phyloP scores from a whole-genome alignment of 2,888 invertebrate species.

The Antitype chi region DNA sequence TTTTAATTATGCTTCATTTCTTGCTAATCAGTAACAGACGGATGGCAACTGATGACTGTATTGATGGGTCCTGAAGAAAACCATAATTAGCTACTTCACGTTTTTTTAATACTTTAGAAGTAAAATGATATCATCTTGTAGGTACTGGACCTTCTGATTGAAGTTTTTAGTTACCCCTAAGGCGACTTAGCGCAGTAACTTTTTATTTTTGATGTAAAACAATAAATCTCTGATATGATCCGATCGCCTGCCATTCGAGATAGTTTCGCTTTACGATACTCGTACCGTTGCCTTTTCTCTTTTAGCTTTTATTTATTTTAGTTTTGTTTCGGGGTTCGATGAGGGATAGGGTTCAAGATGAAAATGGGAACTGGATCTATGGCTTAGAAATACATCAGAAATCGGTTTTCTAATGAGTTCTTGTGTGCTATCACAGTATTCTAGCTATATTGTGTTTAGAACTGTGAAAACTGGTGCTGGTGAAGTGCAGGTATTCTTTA shows the following conservation, averaged over 20 bases:
- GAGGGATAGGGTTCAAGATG: slow-evolving; percentile 20
- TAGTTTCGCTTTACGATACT: slow-evolving; percentile 67
- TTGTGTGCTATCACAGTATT: background rate
- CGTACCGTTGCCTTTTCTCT: slow-evolving; percentile 43
- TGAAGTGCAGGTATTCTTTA: background rate
- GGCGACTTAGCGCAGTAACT: slow-evolving; percentile 75
- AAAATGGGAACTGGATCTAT: slow-evolving; percentile 21
- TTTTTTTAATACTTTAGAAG: rapidly evolving
- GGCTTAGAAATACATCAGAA: background rate
- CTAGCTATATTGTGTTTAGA: no score
- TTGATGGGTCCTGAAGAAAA: background rate
- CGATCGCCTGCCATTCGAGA: slow-evolving; percentile 67
- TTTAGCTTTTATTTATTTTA: slow-evolving; percentile 48
- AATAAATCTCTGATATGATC: slow-evolving; percentile 76
- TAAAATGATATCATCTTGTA: background rate
- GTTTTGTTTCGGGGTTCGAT: slow-evolving; percentile 20
- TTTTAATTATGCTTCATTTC: background rate
- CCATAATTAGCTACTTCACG: background rate
- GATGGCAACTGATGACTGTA: no score
- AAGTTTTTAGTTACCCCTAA: slow-evolving; percentile 53
- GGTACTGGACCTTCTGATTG: slow-evolving; percentile 36
- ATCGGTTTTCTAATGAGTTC: background rate
- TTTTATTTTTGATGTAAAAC: slow-evolving; percentile 79
- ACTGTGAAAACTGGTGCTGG: background rate
- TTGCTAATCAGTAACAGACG: no score